Conservation (phyloP, 2,888 invertebrate genomes). For the Lasioglossum leucozonium region DNA sequence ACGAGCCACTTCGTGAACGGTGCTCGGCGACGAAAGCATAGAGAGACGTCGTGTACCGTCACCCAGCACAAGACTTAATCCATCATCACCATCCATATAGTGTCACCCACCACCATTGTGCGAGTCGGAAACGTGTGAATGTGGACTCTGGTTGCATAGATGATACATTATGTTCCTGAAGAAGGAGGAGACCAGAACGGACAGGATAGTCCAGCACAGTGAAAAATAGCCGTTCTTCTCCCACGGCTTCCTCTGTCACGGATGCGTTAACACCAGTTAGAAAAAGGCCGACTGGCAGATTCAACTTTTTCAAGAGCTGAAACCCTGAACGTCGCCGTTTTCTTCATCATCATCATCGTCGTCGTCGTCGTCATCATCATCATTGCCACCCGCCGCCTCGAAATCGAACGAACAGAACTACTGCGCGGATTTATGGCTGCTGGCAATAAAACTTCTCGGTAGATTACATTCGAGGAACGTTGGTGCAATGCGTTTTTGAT, state of each 20-base stretch:
- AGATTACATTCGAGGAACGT: constrained; percentile 10
- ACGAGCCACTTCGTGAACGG: constrained; percentile 83
- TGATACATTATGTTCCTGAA: constrained; percentile 69
- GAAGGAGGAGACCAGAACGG: constrained; percentile 40
- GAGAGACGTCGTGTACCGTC: constrained; percentile 53
- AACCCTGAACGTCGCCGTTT: constrained; percentile 3
- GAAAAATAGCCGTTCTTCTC: constrained; percentile 37
- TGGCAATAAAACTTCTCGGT: constrained; percentile 27
- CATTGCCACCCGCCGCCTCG: not conserved
- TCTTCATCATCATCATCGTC: not conserved
- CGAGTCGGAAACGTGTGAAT: constrained; percentile 68
- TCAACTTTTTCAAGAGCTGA: constrained; percentile 12
- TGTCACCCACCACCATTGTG: constrained; percentile 76
- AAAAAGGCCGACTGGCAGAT: constrained; percentile 34
- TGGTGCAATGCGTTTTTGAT: constrained; percentile 14
- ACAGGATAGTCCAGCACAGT: constrained; percentile 20
- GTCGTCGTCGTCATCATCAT: constrained; percentile 1
- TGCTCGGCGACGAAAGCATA: constrained; percentile 58
- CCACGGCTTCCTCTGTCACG: constrained; percentile 38
- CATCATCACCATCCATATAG: constrained; percentile 80
- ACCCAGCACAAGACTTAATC: constrained; percentile 80
- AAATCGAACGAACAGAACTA: constrained; percentile 15
- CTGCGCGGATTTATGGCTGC: constrained; percentile 1
- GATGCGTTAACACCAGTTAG: constrained; percentile 32
- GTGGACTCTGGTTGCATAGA: constrained; percentile 63